These are phyloP conservation scores for Archaeoteleia sp. DNA, from an alignment of 2,888 invertebrate species.

Conservation along the genomic window DNA sequence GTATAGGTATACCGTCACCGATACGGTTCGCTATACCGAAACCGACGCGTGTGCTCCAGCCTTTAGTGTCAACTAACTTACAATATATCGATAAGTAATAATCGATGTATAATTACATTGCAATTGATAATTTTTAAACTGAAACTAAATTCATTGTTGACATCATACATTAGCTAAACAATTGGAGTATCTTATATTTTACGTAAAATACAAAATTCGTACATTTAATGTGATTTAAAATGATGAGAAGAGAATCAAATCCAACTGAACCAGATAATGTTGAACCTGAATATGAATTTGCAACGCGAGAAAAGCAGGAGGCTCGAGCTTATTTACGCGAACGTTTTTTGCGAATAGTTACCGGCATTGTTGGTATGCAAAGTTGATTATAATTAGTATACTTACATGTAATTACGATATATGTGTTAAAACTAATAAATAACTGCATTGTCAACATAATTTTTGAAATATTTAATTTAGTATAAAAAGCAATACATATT, in stretches of 20 bases:
- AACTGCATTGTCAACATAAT: too few relatives aligned
- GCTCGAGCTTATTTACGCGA: conserved; percentile 74
- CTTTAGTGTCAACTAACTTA: too few relatives aligned
- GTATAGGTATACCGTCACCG: too few relatives aligned
- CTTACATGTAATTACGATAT: background rate
- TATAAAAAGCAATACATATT: too few relatives aligned
- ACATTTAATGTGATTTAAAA: conserved; percentile 16
- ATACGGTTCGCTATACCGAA: too few relatives aligned
- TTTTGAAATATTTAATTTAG: too few relatives aligned
- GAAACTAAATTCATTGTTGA: conserved; percentile 8
- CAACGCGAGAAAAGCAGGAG: conserved; percentile 69
- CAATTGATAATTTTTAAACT: background rate
- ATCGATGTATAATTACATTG: too few relatives aligned
- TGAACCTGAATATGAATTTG: conserved; percentile 57
- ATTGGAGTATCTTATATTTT: background rate
- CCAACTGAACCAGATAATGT: conserved; percentile 28
- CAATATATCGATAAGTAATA: too few relatives aligned
- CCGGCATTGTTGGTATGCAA: conserved; percentile 72
- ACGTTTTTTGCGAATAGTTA: conserved; percentile 72
- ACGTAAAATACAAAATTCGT: background rate
- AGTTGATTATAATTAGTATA: background rate
- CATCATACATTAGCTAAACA: background rate
- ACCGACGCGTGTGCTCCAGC: too few relatives aligned
- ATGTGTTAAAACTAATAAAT: too few relatives aligned
- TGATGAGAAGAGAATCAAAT: conserved; percentile 49